These are phyloP conservation scores for Tenodera sinensis DNA, from an alignment of 2,888 invertebrate species.

Conservation along the genomic window DNA sequence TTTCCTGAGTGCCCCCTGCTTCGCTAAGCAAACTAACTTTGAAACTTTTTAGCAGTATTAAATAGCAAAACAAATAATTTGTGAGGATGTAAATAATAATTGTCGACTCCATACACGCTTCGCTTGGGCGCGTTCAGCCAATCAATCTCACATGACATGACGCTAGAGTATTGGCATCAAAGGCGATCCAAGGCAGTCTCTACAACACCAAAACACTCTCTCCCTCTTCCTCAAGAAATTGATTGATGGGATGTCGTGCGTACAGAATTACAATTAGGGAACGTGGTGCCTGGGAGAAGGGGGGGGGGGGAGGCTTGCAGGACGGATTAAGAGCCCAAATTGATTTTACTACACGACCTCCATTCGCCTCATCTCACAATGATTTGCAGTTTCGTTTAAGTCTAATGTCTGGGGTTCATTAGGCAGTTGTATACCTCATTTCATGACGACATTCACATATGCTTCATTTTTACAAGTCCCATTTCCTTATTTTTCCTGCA, in stretches of 20 bases:
- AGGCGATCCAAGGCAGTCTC: slow-evolving; percentile 1
- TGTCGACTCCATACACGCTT: not conserved
- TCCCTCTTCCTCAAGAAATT: slow-evolving; percentile 14
- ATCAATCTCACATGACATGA: not conserved
- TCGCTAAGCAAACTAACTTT: no score
- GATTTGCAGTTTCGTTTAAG: not conserved
- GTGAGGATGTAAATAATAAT: not conserved
- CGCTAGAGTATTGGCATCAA: not conserved
- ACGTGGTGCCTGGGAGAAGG: not conserved
- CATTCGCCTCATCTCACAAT: not conserved
- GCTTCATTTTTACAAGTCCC: not conserved
- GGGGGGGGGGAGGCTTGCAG: not conserved
- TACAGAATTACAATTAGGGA: slow-evolving; percentile 28
- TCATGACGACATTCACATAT: not conserved
- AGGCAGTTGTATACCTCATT: not conserved
- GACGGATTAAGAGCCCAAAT: slow-evolving; percentile 19
- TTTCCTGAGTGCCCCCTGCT: no score
- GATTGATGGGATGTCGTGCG: slow-evolving; percentile 25
- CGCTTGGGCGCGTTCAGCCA: not conserved
- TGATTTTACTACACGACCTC: not conserved
- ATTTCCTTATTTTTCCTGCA: no score
- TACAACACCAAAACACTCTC: not conserved
- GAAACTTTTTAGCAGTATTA: no score
- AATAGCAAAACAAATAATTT: not conserved
- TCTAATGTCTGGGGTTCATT: not conserved